Conservation (phyloP, 2,797 vertebrate species). For the Hoplostethus mediterraneus region DNA sequence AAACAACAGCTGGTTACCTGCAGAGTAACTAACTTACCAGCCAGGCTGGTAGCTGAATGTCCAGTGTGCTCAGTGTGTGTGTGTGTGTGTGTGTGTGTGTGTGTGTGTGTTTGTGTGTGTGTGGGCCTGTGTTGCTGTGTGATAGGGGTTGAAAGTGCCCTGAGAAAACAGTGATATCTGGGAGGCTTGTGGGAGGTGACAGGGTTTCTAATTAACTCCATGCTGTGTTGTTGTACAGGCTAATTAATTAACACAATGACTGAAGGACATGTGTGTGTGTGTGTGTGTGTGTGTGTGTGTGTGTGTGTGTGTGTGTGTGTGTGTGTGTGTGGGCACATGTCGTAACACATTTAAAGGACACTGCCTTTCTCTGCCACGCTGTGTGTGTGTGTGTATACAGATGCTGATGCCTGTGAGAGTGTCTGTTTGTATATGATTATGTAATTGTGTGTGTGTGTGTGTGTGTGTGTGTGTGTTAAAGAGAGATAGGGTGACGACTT, state of each 20-base stretch:
- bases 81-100: conserved; percentile 10
- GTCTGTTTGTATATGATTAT: not conserved
- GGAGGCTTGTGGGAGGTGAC: conserved; percentile 43
- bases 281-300: not conserved
- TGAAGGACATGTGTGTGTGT: conserved; percentile 30
- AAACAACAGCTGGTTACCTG: too few relatives aligned
- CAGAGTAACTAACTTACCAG: too few relatives aligned
- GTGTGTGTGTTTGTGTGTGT: conserved; percentile 18
- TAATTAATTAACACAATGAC: conserved; percentile 69
- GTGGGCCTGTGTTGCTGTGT: conserved; percentile 9
- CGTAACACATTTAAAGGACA: too few relatives aligned
- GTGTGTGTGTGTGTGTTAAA: conserved; percentile 10
- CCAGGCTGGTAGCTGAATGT: too few relatives aligned
- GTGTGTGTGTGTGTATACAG: not conserved
- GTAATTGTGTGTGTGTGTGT: not conserved
- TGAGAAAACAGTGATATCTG: conserved; percentile 44
- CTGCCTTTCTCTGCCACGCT: too few relatives aligned
- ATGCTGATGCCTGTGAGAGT: not conserved
- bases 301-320: not conserved
- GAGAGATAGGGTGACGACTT: conserved; percentile 1
- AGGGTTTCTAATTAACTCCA: conserved; percentile 72
- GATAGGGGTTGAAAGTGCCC: conserved; percentile 25
- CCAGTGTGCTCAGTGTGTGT: not conserved
- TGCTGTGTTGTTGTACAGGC: conserved; percentile 55
- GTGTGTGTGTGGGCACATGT: not conserved